A percentile compares a stretch with the other conserved stretches of the same genome.
phyloP scores from a whole-genome alignment of 2,797 vertebrate species.

The Parauchenoglanis punctatus region DNA sequence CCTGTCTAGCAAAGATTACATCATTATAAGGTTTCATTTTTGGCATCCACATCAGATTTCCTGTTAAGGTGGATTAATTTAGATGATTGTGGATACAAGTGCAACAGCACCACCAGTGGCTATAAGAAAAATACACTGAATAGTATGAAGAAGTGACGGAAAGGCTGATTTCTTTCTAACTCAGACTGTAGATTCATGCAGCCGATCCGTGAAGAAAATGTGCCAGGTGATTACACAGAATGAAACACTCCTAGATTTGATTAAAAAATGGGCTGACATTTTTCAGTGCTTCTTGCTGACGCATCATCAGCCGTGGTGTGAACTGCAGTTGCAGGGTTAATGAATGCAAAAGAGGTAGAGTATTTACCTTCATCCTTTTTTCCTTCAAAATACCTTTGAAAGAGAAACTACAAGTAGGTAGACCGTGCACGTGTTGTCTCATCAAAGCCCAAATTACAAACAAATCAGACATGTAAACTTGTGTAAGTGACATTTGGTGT shows the following conservation, averaged over 20 bases:
- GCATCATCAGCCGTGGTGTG: not conserved
- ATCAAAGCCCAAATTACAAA: not conserved
- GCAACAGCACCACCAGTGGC: constrained; percentile 4
- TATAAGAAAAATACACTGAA: not conserved
- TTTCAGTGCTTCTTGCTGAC: not conserved
- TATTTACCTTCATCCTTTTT: not conserved
- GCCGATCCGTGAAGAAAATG: not conserved
- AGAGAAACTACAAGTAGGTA: not conserved
- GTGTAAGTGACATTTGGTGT: not conserved
- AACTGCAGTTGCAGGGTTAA: not conserved
- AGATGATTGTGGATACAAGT: not conserved
- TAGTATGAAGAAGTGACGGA: not conserved
- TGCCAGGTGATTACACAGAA: not conserved
- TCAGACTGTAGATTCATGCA: not conserved
- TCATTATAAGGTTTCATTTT: not conserved
- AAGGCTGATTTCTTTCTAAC: constrained; percentile 12
- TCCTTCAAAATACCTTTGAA: not conserved
- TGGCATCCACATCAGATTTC: not conserved
- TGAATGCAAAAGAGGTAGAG: not conserved
- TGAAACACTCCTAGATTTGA: not conserved
- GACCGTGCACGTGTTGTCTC: not conserved
- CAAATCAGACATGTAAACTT: not conserved
- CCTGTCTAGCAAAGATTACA: not conserved
- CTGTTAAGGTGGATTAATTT: not conserved
- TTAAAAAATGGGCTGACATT: not conserved